These are phyloP conservation scores for Phylloscopus trochiloides DNA, from an alignment of 2,113 vertebrate species.

Conservation along the genomic window DNA sequence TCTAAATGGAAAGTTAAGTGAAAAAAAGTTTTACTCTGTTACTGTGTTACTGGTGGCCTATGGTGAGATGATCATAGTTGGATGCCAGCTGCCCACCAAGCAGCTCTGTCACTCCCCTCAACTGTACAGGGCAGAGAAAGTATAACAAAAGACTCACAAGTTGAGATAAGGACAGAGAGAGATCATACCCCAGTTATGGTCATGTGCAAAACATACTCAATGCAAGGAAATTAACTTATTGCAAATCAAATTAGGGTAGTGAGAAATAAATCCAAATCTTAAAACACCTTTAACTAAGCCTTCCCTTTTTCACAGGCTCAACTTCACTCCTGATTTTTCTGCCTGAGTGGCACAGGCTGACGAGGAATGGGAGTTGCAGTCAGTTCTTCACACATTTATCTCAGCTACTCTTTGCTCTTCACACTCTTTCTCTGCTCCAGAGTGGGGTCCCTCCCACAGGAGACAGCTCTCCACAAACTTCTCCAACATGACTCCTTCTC, in stretches of 20 bases:
- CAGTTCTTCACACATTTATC: neutral
- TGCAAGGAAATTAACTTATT: neutral
- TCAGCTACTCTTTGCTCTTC: neutral
- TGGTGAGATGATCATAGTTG: neutral
- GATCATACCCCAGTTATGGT: fast-evolving
- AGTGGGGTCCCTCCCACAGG: neutral
- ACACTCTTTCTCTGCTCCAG: neutral
- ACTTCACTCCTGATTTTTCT: neutral
- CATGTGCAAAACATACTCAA: neutral
- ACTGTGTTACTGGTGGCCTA: neutral
- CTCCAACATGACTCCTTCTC: neutral
- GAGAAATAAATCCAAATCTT: neutral
- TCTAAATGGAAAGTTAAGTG: neutral
- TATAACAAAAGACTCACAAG: neutral
- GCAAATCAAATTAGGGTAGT: neutral
- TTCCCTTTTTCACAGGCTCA: neutral
- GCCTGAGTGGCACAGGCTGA: neutral
- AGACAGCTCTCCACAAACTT: neutral
- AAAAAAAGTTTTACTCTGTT: neutral
- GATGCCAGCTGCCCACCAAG: neutral
- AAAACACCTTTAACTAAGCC: neutral
- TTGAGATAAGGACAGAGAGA: neutral
- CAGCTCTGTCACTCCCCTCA: neutral
- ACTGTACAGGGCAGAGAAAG: neutral
- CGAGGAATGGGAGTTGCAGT: neutral